Evolutionary conservation across 2,888 invertebrate species (phyloP).

Genomic region (Alviniconcha strummeri): DNA sequence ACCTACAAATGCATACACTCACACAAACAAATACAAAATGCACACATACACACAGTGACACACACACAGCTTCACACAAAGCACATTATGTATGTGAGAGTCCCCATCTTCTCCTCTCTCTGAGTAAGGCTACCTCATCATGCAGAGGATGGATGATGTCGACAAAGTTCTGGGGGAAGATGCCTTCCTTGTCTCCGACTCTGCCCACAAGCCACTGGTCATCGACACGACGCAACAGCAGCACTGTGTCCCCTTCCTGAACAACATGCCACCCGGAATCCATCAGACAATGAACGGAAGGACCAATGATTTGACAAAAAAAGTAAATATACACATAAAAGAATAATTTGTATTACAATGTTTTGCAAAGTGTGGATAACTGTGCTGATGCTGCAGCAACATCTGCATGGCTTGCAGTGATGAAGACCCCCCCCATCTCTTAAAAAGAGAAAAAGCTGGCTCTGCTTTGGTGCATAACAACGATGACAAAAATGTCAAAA

Average conservation of each 20-base stretch:
- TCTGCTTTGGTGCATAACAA: no score
- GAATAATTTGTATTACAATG: no score
- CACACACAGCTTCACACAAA: not conserved
- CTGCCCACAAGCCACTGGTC: slow-evolving; percentile 88
- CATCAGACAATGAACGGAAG: not conserved
- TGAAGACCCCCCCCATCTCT: no score
- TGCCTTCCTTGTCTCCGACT: slow-evolving; percentile 82
- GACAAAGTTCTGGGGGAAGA: slow-evolving; percentile 88
- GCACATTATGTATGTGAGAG: no score
- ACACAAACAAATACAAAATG: not conserved
- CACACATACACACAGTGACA: not conserved
- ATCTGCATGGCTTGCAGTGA: no score
- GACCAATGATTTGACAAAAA: not conserved
- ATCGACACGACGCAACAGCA: slow-evolving; percentile 82
- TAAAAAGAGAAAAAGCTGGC: no score
- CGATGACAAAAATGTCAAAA: no score
- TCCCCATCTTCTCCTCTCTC: no score
- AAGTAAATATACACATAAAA: not conserved
- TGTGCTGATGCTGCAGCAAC: no score
- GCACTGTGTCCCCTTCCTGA: slow-evolving; percentile 84
- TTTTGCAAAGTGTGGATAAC: no score
- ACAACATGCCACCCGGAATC: not conserved
- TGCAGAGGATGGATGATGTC: slow-evolving; percentile 82
- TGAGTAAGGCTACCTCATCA: slow-evolving; percentile 47
- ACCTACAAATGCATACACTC: not conserved